Conservation (phyloP, 2,888 invertebrate genomes). For the Glyphotaelius pellucidus region DNA sequence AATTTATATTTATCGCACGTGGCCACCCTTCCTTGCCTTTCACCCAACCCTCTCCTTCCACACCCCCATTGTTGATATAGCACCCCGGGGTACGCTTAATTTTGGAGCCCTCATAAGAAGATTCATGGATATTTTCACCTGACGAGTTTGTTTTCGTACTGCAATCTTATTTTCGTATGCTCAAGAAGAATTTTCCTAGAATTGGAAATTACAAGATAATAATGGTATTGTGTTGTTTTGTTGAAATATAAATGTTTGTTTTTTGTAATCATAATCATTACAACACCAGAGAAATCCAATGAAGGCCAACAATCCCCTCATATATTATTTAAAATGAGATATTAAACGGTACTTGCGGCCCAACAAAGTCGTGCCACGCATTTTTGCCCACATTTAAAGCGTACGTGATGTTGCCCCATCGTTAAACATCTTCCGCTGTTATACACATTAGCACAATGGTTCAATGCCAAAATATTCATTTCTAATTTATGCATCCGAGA, state of each 20-base stretch:
- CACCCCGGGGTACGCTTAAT: constrained; percentile 51
- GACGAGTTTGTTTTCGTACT: constrained; percentile 27
- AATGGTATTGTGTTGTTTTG: background rate
- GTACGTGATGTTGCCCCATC: constrained; percentile 2
- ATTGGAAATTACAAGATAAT: background rate
- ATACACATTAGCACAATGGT: background rate
- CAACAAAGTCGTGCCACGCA: background rate
- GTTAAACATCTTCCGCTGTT: background rate
- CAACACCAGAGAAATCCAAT: background rate
- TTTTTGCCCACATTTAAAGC: background rate
- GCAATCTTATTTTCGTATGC: background rate
- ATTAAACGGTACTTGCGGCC: background rate
- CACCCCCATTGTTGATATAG: background rate
- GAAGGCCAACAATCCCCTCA: background rate
- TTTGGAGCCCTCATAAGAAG: constrained; percentile 31
- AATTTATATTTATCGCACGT: constrained; percentile 62
- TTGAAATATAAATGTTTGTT: background rate
- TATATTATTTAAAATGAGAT: background rate
- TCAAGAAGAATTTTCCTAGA: background rate
- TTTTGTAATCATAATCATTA: background rate
- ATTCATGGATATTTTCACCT: constrained; percentile 39
- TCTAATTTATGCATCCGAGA: background rate
- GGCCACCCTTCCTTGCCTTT: constrained; percentile 13
- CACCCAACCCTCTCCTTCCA: background rate
- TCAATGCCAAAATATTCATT: background rate